Base-by-base conservation (phyloP, 2,888 invertebrate genomes). In the Parnassius mnemosyne region DNA sequence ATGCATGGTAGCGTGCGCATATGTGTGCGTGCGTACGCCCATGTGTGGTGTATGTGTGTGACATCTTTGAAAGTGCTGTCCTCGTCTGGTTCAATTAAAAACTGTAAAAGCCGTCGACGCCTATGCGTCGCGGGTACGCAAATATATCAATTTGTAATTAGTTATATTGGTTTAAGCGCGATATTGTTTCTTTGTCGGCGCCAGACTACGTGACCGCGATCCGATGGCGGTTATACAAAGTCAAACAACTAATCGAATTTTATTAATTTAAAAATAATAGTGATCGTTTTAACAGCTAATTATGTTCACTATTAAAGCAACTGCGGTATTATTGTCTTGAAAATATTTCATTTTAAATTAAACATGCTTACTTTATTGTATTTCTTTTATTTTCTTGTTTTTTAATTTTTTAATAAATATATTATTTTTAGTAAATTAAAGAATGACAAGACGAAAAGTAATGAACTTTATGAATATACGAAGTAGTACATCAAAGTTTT, bases 181-280 rank as follows among this genome's bases (percentile, higher is more conserved):
- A 58, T 57, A 57, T 52, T 16, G 46, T 49, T 50, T 49, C 57
- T 69, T 70, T 70, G 69, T 67, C 66, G 68, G 67, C 55, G 62
- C 47, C 58, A 44, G 57, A 10, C 25, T 59, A 25, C 61, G 59
- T 56, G 59, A 61, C 60, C 55, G 62, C 60, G 25, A 43, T 43
- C n/a, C 55, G 46, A 57, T 47, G 52, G 65, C 62, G 68, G 68
- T 63, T 53, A 59, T 56, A 34, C 61, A 63, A 66, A 70, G 66
- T 63, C 66, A 61, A 65, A 66, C 41, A 52, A 25, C 57, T 61
- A 61, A 61, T 57, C 42, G 57, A 53, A 61, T 53, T 61, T 53
- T 57, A 56, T 47, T 57, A 57, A 57, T 57, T 57, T 49, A 49
- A 59, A 58, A 61, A 71, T 71, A 68, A 74, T 74, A 68, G 69